Percentiles rank a stretch among this genome's conserved stretches.
phyloP scores from a whole-genome alignment of 2,113 vertebrate genomes.

The Tupaia tana region DNA sequence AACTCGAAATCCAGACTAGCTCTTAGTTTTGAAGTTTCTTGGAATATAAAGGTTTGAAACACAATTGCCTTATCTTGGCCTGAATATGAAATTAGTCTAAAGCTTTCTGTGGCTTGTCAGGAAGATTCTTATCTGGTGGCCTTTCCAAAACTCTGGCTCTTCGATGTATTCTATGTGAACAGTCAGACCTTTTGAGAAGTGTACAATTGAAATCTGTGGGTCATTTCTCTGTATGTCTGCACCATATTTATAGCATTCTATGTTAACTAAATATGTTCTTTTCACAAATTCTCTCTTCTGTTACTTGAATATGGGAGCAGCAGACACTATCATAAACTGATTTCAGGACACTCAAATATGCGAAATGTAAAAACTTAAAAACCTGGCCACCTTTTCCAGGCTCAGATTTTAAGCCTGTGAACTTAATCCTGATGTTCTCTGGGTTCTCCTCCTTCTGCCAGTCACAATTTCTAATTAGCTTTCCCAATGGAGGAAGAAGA shows the following conservation, averaged over 20 bases:
- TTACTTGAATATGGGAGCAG: slow-evolving; percentile 68
- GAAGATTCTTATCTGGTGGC: slow-evolving; percentile 63
- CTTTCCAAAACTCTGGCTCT: not conserved
- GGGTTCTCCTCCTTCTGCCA: slow-evolving; percentile 88
- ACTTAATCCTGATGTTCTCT: slow-evolving; percentile 87
- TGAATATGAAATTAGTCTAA: slow-evolving; percentile 93
- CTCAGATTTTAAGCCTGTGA: slow-evolving; percentile 80
- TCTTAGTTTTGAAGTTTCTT: not conserved
- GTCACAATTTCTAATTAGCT: slow-evolving; percentile 94
- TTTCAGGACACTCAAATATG: slow-evolving; percentile 47
- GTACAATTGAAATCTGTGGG: not conserved
- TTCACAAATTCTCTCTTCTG: slow-evolving; percentile 63
- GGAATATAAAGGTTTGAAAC: not conserved
- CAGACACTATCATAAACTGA: slow-evolving; percentile 63
- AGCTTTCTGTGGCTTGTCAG: slow-evolving; percentile 87
- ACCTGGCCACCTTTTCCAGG: slow-evolving; percentile 81
- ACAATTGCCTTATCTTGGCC: too few species aligned
- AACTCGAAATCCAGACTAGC: slow-evolving; percentile 17
- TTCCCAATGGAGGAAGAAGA: slow-evolving; percentile 91
- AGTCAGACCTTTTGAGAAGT: not conserved
- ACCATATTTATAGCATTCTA: slow-evolving; percentile 52
- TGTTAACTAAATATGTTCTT: slow-evolving; percentile 47
- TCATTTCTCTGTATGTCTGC: not conserved
- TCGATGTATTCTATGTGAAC: not conserved
- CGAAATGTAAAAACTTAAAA: slow-evolving; percentile 78